These are phyloP conservation scores for Crenichthys baileyi DNA, from an alignment of 2,797 vertebrate genomes.

Conservation along the genomic window DNA sequence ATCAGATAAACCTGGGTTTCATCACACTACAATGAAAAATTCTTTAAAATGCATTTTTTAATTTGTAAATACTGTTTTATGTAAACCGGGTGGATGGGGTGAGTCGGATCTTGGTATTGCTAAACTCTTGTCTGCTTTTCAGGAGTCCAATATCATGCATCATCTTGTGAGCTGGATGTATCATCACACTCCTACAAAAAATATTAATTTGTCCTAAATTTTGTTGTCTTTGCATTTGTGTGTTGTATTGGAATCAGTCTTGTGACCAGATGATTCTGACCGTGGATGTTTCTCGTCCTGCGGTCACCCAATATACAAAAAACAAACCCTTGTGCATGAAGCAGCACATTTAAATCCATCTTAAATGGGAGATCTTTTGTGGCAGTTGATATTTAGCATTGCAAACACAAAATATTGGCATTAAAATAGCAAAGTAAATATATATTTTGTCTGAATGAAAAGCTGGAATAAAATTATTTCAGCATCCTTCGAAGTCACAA, in stretches of 20 bases:
- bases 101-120: not conserved
- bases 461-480: conserved; percentile 38
- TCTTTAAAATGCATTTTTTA: not conserved
- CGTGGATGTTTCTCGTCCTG: conserved; percentile 22
- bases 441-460: conserved; percentile 9
- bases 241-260: conserved; percentile 41
- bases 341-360: conserved; percentile 54
- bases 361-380: conserved; percentile 49
- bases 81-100: too few relatives aligned
- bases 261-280: conserved; percentile 45
- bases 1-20: not conserved
- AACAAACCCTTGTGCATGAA: conserved; percentile 58
- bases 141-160: not conserved
- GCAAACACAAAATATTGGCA: conserved; percentile 27
- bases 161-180: conserved; percentile 1
- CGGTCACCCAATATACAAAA: conserved; percentile 42
- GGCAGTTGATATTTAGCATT: conserved; percentile 34
- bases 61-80: not conserved
- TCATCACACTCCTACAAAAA: conserved; percentile 2
- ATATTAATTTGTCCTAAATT: conserved; percentile 35
- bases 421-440: conserved; percentile 13
- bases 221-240: conserved; percentile 46
- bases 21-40: not conserved
- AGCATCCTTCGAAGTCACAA: conserved; percentile 34
- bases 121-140: not conserved